Evolutionary conservation across 2,888 invertebrate species (phyloP).

Genomic region (Conomelus anceps): DNA sequence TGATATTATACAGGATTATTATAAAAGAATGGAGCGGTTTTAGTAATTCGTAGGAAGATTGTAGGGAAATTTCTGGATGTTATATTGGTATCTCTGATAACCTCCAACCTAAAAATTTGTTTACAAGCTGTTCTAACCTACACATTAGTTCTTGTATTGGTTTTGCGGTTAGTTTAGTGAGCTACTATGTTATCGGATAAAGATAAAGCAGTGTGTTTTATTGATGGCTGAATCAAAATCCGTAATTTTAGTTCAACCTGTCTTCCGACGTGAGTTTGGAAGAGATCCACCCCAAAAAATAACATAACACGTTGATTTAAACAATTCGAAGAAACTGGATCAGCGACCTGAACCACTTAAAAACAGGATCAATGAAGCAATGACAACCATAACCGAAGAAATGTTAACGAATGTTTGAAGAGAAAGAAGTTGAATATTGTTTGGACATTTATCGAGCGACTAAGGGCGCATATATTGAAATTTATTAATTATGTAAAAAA

Average conservation of each 20-base stretch:
- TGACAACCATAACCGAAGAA: constrained; percentile 16
- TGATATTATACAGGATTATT: no score
- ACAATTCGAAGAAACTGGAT: constrained; percentile 19
- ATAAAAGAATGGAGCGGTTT: not conserved
- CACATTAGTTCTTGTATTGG: not conserved
- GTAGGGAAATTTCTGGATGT: constrained; percentile 3
- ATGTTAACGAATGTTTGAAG: constrained; percentile 16
- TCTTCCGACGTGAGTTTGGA: constrained; percentile 13
- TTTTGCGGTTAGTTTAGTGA: not conserved
- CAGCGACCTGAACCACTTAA: constrained; percentile 16
- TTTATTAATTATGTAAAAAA: constrained; percentile 12
- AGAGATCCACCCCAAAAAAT: constrained; percentile 20
- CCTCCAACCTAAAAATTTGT: constrained; percentile 1
- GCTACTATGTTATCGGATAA: constrained; percentile 14
- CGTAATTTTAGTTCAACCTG: not conserved
- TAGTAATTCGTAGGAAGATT: constrained; percentile 10
- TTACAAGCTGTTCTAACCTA: not conserved
- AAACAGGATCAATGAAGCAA: constrained; percentile 14
- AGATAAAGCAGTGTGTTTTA: constrained; percentile 18
- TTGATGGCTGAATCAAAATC: constrained; percentile 17
- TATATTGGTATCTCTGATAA: constrained; percentile 9
- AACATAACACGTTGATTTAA: constrained; percentile 13
- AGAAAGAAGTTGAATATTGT: constrained; percentile 1
- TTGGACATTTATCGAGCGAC: constrained; percentile 12
- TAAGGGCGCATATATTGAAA: constrained; percentile 11